Percentiles rank a stretch among this genome's conserved stretches.
Evolutionary conservation across 2,888 invertebrate species (phyloP).

Genomic region (Tricholauxania praeusta): DNA sequence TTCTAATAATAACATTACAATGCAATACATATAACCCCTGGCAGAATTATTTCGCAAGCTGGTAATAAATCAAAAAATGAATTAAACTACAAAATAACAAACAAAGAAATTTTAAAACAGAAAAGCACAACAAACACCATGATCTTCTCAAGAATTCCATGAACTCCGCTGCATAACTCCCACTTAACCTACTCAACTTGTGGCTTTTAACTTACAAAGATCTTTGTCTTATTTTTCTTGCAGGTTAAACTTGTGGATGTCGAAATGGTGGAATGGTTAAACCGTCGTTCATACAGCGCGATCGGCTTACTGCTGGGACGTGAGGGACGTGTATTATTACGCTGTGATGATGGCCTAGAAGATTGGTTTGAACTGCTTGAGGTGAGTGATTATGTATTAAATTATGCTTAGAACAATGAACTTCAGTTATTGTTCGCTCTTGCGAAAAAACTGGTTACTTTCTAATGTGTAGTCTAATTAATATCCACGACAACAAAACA

Average conservation of each 20-base stretch:
- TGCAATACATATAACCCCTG: no score
- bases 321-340: slow-evolving; percentile 68
- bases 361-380: slow-evolving; percentile 77
- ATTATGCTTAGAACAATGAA: no score
- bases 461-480: neutral
- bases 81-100: no score
- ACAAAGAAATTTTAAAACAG: no score
- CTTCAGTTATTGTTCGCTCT: no score
- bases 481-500: no score
- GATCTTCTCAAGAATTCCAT: neutral
- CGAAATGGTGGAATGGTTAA: slow-evolving; percentile 76
- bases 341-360: slow-evolving; percentile 71
- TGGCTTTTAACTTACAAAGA: neutral
- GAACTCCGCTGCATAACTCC: neutral
- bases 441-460: no score
- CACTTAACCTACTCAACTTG: neutral
- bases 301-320: slow-evolving; percentile 71
- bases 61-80: no score
- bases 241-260: slow-evolving; percentile 75
- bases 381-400: slow-evolving; percentile 58
- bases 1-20: no score
- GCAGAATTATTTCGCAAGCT: no score
- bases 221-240: slow-evolving; percentile 41
- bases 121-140: no score
- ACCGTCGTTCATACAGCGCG: slow-evolving; percentile 74